Evolutionary conservation across 2,888 invertebrate species (phyloP).

Genomic region (Aethes cnicana): DNA sequence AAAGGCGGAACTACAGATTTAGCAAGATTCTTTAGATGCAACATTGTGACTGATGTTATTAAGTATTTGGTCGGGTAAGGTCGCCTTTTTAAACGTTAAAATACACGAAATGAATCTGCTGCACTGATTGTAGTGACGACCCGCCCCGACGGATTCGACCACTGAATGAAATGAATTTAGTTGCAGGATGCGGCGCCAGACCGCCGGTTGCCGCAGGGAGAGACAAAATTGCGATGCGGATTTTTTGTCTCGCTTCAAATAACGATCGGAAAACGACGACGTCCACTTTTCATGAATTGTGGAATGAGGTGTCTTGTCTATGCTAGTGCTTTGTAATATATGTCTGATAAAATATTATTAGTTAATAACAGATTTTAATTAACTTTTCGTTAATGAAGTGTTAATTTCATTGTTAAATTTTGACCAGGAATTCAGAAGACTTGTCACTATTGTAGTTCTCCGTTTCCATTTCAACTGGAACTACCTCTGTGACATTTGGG

Average conservation of each 20-base stretch:
- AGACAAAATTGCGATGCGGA: conserved; percentile 44
- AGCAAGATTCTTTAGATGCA: conserved; percentile 87
- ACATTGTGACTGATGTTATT: conserved; percentile 81
- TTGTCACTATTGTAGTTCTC: no score
- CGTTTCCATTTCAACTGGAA: no score
- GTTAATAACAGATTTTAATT: no score
- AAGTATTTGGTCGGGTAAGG: conserved; percentile 70
- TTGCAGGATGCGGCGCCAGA: conserved; percentile 47
- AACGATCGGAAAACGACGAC: conserved; percentile 36
- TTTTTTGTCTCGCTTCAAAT: conserved; percentile 48
- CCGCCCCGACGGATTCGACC: conserved; percentile 74
- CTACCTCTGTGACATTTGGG: no score
- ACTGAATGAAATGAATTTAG: conserved; percentile 53
- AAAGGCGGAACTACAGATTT: conserved; percentile 81
- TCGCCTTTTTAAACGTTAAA: conserved; percentile 62
- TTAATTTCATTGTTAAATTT: no score
- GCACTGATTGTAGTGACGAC: conserved; percentile 72
- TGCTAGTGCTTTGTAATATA: no score
- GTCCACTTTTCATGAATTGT: no score
- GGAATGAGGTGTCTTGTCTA: no score
- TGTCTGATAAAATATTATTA: no score
- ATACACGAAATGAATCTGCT: conserved; percentile 59
- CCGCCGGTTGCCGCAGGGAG: conserved; percentile 42
- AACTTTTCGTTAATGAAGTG: no score
- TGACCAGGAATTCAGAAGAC: no score